Base-by-base conservation (phyloP, 1,140 invertebrate genomes). In the Phocides pigmalion region DNA sequence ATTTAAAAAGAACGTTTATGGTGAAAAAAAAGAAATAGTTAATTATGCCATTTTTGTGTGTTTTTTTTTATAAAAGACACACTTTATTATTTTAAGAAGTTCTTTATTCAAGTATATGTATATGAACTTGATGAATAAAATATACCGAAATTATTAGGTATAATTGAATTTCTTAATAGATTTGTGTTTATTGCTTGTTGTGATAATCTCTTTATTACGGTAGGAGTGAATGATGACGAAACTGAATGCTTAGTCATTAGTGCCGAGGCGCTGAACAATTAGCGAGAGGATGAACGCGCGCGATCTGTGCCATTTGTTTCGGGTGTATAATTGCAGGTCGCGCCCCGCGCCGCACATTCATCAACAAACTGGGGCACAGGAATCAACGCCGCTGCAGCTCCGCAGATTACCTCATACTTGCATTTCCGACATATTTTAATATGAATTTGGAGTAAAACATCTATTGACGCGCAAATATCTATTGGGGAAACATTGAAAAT, bases 301-400 rank as follows among this genome's bases (percentile, higher is more conserved):
- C 50, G 76, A 84, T 82, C 76, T 65, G 76, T 81, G 79, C 75
- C 62, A 72, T 78, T 84, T 80, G 85, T 86, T 86, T 88, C 71
- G 83, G 80, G 49, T 73, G 39, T 72, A 62, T 81, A 88, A 88
- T 85, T 87, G 69, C 72, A 63, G 81, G 80, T 83, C 82, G 74
- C 51, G 79, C 62, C 76, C 79, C 67, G 66, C 61, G 66, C 47
- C 75, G 77, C 82, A 69, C 68, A 68, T 56, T 69, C 66, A 81
- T 85, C 66, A 63, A 42, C 28, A 25, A 82, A 77, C 66, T 82
- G 70, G 79, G 76, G 47, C 81, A 72, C 66, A 51, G 58, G 62
- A 77, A 64, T 74, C 63, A 68, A 37, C 50, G 67, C 12, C 39
- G 41, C 28, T 63, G 56, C 66, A 49, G 32, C 17, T 42, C 11